These are phyloP conservation scores for Oryzias sinensis DNA, from an alignment of 2,797 vertebrate genomes.

Conservation along the genomic window DNA sequence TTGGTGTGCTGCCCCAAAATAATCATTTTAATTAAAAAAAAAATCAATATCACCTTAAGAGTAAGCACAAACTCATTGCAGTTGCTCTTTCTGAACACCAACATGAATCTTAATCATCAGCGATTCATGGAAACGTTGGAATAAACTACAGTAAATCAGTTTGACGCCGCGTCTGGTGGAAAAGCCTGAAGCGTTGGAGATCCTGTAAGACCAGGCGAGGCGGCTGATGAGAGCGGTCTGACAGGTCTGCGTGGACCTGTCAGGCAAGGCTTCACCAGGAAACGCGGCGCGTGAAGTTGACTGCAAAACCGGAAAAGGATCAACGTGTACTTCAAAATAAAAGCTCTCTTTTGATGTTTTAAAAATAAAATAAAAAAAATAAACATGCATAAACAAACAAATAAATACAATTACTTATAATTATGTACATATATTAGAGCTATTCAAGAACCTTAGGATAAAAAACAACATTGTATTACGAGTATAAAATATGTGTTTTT, in stretches of 20 bases:
- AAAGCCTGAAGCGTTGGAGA: conserved; percentile 19
- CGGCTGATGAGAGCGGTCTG: conserved; percentile 57
- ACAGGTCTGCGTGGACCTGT: conserved; percentile 64
- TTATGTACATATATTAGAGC: too few relatives aligned
- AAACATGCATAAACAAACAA: too few relatives aligned
- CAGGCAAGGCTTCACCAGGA: conserved; percentile 45
- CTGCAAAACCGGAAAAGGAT: not conserved
- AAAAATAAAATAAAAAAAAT: rapidly evolving
- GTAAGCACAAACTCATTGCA: too few relatives aligned
- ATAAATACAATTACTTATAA: too few relatives aligned
- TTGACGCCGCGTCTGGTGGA: conserved; percentile 25
- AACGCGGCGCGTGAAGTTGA: conserved; percentile 33
- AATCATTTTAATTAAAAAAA: too few relatives aligned
- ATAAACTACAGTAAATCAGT: conserved; percentile 32
- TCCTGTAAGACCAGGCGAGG: conserved; percentile 12
- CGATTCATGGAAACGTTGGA: conserved; percentile 10
- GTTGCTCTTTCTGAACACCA: not conserved
- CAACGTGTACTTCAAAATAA: conserved; percentile 35
- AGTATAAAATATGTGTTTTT: too few relatives aligned
- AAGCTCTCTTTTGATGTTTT: not conserved
- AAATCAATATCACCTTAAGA: too few relatives aligned
- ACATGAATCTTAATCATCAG: conserved; percentile 8
- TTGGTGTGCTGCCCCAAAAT: too few relatives aligned
- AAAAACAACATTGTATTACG: too few relatives aligned
- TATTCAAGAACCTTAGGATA: too few relatives aligned